Evolutionary conservation across 2,113 vertebrate genomes (phyloP), one percentile per base, ranked within the genome.

Genomic region (Salvelinus alpinus): DNA sequence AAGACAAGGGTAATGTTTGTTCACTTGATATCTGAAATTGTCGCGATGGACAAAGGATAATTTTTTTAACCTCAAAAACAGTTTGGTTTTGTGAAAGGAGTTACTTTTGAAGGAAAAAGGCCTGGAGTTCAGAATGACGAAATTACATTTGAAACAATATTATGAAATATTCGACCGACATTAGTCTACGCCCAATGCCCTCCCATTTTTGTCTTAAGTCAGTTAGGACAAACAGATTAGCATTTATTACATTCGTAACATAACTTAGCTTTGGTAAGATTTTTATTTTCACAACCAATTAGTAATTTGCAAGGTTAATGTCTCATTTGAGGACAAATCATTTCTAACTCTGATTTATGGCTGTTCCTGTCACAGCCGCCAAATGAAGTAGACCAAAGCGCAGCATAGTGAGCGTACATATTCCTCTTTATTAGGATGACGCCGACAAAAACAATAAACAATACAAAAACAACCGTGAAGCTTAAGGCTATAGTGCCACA

Each of bases 1-100:
- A 80, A 80, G 86, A 78, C 2, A 20, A 25, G 47, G 59, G 24
- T 38, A 68, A 34, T 82, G 77, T 88, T 85, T 78, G 85, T 83
- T 71, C 76, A 75, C 73, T 70, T 73, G 27, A 78, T 82, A 64
- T 77, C 67, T 74, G 65, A 62, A 73, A 72, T 74, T 29, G 74
- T 25, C 76, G 0, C 2, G 59, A 74, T 0, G 8, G 34, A 47
- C 82, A 72, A 70, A 25, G 12, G 1, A 54, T 16, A 64, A n/a
- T 24, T 38, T 31, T 12, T 68, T 81, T 81, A 64, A 79, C 81
- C 74, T 80, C 66, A 0, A 20, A 78, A 48, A 4, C 16, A 68
- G 11, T n/a, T 64, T 1, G 4, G 4, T 64, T 22, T n/a, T 6
- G n/a, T 22, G 18, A 60, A 60, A 60, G 4, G 4, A 44, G 38